Conservation (phyloP, 2,797 vertebrate species). For the Vespertilio murinus region DNA sequence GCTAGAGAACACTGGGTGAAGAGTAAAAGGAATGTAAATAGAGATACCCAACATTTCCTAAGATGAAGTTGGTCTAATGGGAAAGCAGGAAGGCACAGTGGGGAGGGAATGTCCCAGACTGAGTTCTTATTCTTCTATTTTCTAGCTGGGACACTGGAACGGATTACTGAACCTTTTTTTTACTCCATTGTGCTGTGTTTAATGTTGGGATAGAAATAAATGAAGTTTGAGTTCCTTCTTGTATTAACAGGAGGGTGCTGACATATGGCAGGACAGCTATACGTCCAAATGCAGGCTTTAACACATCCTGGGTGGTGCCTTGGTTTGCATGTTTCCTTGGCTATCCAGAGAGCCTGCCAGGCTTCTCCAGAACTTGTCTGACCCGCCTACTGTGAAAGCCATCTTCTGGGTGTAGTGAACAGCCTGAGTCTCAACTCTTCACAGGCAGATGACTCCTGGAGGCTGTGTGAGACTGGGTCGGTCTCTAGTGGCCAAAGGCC, state of each 20-base stretch:
- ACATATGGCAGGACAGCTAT: not conserved
- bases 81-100: not conserved
- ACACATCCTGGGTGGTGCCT: not conserved
- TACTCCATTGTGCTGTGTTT: not conserved
- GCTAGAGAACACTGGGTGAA: not conserved
- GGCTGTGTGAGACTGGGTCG: not conserved
- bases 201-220: not conserved
- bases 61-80: not conserved
- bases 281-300: not conserved
- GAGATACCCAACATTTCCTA: not conserved
- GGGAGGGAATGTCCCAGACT: accelerated
- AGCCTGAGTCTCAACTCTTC: not conserved
- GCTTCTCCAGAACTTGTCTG: not conserved
- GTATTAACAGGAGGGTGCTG: not conserved
- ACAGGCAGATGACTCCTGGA: not conserved
- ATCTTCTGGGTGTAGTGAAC: not conserved
- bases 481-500: not conserved
- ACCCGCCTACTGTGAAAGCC: not conserved
- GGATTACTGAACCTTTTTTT: not conserved
- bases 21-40: not conserved
- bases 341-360: not conserved
- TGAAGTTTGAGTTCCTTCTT: not conserved
- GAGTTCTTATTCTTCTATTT: not conserved
- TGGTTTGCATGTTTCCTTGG: not conserved
- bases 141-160: not conserved